These are phyloP conservation scores for Galerucella calmariensis DNA, from an alignment of 2,888 invertebrate species.

Conservation along the genomic window DNA sequence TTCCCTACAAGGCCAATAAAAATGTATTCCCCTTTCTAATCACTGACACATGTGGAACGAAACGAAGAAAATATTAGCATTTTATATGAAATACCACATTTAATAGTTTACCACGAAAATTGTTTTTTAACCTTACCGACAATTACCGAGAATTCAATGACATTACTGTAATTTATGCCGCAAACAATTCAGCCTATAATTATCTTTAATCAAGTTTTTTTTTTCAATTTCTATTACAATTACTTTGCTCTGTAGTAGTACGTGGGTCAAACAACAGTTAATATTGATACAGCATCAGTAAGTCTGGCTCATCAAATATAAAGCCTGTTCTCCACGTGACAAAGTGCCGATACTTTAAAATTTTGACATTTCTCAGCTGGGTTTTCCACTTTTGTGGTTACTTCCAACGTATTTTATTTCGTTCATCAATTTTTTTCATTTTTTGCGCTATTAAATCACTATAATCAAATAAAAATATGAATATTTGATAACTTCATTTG, in stretches of 20 bases:
- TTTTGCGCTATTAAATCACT: too few relatives aligned
- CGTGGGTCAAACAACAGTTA: background rate
- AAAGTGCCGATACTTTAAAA: too few relatives aligned
- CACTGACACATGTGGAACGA: background rate
- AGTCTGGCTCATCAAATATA: too few relatives aligned
- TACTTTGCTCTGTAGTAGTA: background rate
- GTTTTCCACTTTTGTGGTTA: too few relatives aligned
- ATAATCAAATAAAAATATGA: too few relatives aligned
- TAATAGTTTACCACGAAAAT: background rate
- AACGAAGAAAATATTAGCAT: background rate
- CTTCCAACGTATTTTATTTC: too few relatives aligned
- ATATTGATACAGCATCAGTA: background rate
- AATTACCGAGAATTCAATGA: slow-evolving; percentile 21
- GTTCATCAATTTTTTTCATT: too few relatives aligned
- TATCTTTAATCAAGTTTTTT: slow-evolving; percentile 2
- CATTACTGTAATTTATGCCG: slow-evolving; percentile 1
- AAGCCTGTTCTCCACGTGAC: too few relatives aligned
- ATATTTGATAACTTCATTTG: too few relatives aligned
- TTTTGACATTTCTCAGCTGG: too few relatives aligned
- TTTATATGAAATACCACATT: background rate
- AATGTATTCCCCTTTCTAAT: background rate
- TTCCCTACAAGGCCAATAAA: background rate
- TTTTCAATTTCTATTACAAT: background rate
- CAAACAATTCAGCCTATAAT: slow-evolving; percentile 13
- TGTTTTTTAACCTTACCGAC: background rate